Evolutionary conservation across 2,797 vertebrate genomes (phyloP).

Genomic region (Fratercula arctica): DNA sequence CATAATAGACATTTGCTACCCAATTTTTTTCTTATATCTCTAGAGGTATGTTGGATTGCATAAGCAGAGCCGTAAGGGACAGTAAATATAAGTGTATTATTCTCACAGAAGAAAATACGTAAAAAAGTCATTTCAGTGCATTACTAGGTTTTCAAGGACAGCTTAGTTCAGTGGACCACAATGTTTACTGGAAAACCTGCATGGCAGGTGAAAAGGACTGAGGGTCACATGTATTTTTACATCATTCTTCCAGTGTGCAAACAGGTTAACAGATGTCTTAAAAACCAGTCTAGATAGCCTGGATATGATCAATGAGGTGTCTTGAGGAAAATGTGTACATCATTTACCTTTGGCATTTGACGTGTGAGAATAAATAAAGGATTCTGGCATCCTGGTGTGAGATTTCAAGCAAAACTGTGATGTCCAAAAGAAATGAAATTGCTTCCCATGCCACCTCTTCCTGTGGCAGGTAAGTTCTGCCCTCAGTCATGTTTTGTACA

Average conservation of each 20-base stretch:
- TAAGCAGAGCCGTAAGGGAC: fast-evolving
- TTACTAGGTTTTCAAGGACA: neutral
- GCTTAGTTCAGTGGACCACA: neutral
- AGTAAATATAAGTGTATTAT: neutral
- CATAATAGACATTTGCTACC: neutral
- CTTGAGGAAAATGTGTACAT: neutral
- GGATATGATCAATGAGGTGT: neutral
- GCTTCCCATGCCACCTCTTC: neutral
- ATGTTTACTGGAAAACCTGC: neutral
- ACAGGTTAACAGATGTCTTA: neutral
- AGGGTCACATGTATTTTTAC: neutral
- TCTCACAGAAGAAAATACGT: neutral
- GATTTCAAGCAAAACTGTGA: neutral
- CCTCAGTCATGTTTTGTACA: neutral
- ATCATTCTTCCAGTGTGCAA: neutral
- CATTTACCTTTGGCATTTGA: neutral
- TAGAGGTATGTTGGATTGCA: neutral
- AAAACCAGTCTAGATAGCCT: neutral
- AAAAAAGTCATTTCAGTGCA: neutral
- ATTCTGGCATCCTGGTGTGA: neutral
- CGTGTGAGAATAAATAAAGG: neutral
- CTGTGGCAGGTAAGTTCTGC: neutral
- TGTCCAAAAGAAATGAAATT: neutral
- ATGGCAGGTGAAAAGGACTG: neutral
- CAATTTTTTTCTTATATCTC: neutral